Evolutionary conservation across 2,113 vertebrate genomes (phyloP), one percentile per base, ranked within the genome.

Genomic region (Trematocara nigrifrons): DNA sequence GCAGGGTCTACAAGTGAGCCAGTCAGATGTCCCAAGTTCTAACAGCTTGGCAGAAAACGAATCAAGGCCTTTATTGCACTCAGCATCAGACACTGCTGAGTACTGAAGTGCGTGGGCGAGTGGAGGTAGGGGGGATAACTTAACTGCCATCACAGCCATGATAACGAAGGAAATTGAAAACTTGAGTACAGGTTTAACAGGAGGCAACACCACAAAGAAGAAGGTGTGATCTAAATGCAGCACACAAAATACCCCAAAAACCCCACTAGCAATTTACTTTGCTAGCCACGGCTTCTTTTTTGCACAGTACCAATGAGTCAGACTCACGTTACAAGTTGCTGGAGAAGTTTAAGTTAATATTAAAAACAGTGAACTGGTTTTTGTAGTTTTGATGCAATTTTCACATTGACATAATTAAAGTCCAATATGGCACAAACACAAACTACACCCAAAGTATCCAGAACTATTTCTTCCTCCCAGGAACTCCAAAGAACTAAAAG

Each of bases 41-140:
- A 89, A 90, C 64, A 78, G 90, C 89, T 91, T 88, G 86, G 89
- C 92, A 91, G 87, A 86, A 80, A 91, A 87, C 80, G 86, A 91
- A 86, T 88, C 20, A 51, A 88, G 84, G 79, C 78, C 69, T 87
- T 89, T 88, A 61, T 57, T 59, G 47, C 83, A 47, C 78, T 86
- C 71, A 13, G 86, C 85, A 90, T 87, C 90, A 90, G 85, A 91
- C 80, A 69, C 78, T 47, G 74, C 31, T 83, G 82, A 86, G 82
- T 29, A 79, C 5, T 83, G 89, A 54, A 85, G 92, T 79, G 87
- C 0, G 92, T 92, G 89, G 94, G 93, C 22, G 84, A 82, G 87
- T 9, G 53, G 59, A 89, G 79, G 78, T 83, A 54, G 80, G 78
- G 7, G 74, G 87, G 81, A 35, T 20, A 80, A 82, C 83, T 57